Evolutionary conservation across 2,888 invertebrate genomes (phyloP).

Genomic region (Cantharis rufa): DNA sequence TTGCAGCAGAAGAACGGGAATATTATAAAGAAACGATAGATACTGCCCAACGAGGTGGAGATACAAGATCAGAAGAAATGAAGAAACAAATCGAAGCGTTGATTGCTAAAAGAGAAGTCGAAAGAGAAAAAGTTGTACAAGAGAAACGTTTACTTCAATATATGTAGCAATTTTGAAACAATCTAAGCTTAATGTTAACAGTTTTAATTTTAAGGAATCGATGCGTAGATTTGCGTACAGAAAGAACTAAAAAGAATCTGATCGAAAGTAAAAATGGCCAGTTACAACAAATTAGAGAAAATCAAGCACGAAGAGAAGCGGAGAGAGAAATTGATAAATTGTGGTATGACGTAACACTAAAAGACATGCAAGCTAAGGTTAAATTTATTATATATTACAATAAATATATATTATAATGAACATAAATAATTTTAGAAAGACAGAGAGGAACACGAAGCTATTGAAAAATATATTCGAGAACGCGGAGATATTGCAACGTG

Average conservation of each 20-base stretch:
- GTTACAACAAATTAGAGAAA: conserved; percentile 66
- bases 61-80: conserved; percentile 59
- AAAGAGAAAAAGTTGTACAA: conserved; percentile 57
- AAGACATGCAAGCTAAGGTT: conserved; percentile 59
- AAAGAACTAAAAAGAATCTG: conserved; percentile 56
- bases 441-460: conserved; percentile 59
- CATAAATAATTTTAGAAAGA: conserved; percentile 52
- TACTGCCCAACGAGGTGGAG: conserved; percentile 59
- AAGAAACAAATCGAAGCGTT: conserved; percentile 56
- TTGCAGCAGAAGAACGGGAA: conserved; percentile 58
- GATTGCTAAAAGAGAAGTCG: conserved; percentile 59
- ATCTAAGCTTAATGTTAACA: neutral
- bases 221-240: conserved; percentile 58
- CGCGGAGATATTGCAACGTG: conserved; percentile 50
- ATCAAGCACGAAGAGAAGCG: conserved; percentile 58
- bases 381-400: neutral
- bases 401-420: neutral
- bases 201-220: conserved; percentile 37
- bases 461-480: conserved; percentile 54
- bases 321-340: conserved; percentile 63
- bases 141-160: conserved; percentile 56
- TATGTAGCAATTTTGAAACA: conserved; percentile 34
- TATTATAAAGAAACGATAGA: conserved; percentile 61
- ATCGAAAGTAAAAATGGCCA: conserved; percentile 61
- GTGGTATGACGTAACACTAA: conserved; percentile 65